phyloP scores from a whole-genome alignment of 53 echinoderm and acorn worm species.

The Echinarachnius parma region DNA sequence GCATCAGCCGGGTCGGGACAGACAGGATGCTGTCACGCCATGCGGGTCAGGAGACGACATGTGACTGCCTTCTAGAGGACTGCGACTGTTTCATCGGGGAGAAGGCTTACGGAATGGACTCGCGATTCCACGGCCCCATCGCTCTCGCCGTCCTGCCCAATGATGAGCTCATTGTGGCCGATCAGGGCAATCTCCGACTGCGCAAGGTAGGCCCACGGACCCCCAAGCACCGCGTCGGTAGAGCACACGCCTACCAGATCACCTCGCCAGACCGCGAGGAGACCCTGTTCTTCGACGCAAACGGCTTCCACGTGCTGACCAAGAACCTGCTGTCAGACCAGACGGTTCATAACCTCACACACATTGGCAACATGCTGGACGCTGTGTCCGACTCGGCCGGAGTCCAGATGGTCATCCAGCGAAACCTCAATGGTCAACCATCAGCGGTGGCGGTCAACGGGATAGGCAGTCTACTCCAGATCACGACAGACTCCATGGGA shows the following conservation, averaged over 20 bases:
- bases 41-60: conserved; percentile 70
- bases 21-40: conserved; percentile 75
- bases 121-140: conserved; percentile 75
- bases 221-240: conserved; percentile 46
- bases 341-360: conserved; percentile 62
- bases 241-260: conserved; percentile 61
- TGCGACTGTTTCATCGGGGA: conserved; percentile 83
- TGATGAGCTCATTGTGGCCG: conserved; percentile 69
- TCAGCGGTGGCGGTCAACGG: conserved; percentile 6
- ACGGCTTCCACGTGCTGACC: conserved; percentile 75
- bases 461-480: conserved; percentile 18
- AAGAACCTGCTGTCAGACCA: conserved; percentile 72
- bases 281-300: conserved; percentile 61
- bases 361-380: conserved; percentile 53
- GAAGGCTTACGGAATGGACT: conserved; percentile 61
- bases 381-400: conserved; percentile 68
- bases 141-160: conserved; percentile 64
- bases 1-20: conserved; percentile 66
- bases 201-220: conserved; percentile 53
- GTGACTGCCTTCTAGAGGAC: conserved; percentile 69
- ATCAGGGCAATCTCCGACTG: conserved; percentile 90
- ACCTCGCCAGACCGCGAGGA: conserved; percentile 65
- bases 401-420: conserved; percentile 36
- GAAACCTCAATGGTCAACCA: conserved; percentile 24
- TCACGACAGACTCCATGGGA: conserved; percentile 8